These are phyloP conservation scores for Latrodectus elegans DNA, from an alignment of 2,888 invertebrate genomes.

Conservation along the genomic window DNA sequence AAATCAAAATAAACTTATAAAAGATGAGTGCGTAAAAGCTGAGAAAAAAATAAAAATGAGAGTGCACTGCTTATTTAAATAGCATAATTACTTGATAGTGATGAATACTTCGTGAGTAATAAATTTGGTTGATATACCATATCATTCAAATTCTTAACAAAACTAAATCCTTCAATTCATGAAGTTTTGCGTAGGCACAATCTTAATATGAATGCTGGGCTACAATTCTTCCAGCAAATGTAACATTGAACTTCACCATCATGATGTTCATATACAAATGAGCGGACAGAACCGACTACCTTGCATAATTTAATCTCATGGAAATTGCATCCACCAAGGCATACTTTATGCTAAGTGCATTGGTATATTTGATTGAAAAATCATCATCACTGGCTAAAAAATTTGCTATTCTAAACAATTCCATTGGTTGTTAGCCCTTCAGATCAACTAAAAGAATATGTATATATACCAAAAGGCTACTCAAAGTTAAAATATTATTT, in stretches of 20 bases:
- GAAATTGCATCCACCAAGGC: constrained; percentile 27
- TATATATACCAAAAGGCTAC: constrained; percentile 10
- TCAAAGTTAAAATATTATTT: not conserved
- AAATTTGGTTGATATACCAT: constrained; percentile 34
- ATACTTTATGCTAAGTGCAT: constrained; percentile 4
- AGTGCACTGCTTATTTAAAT: constrained; percentile 40
- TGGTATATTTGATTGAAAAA: not conserved
- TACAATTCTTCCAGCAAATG: constrained; percentile 36
- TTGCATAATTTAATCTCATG: constrained; percentile 55
- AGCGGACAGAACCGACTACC: constrained; percentile 35
- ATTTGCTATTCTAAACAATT: too few species aligned
- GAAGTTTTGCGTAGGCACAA: constrained; percentile 64
- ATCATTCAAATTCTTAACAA: constrained; percentile 57
- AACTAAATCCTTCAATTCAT: constrained; percentile 49
- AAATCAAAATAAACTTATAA: constrained; percentile 16
- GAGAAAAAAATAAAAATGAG: constrained; percentile 53
- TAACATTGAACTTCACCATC: constrained; percentile 43
- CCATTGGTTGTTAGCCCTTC: too few species aligned
- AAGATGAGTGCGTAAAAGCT: constrained; percentile 48
- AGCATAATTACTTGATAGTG: constrained; percentile 1
- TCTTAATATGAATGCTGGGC: constrained; percentile 56
- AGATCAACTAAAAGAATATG: too few species aligned
- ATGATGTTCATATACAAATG: constrained; percentile 61
- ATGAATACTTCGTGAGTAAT: constrained; percentile 34
- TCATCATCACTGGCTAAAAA: too few species aligned